Conservation (phyloP, 2,888 invertebrate genomes). For the Pandemis cinnamomeana region DNA sequence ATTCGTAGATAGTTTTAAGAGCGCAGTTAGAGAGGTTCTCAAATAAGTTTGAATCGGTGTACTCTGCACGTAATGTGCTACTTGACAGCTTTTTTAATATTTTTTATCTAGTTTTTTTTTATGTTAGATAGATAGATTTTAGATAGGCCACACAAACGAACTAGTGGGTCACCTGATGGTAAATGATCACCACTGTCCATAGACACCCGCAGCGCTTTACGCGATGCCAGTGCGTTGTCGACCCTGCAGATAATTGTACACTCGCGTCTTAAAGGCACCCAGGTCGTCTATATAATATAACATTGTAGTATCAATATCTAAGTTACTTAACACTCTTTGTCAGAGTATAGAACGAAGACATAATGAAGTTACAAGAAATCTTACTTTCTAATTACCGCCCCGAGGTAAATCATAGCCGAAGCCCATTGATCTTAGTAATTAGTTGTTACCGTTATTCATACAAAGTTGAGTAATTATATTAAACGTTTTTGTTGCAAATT, state of each 20-base stretch:
- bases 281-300: no score
- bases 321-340: conserved; percentile 37
- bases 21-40: neutral
- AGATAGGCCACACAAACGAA: no score
- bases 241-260: no score
- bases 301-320: conserved; percentile 19
- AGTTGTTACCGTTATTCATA: conserved; percentile 42
- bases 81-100: neutral
- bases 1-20: conserved; percentile 11
- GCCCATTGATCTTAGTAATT: conserved; percentile 43
- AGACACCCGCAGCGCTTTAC: no score
- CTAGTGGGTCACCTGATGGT: no score
- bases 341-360: conserved; percentile 32
- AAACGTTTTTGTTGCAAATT: conserved; percentile 50
- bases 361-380: conserved; percentile 37
- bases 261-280: no score
- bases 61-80: neutral
- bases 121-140: no score
- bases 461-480: conserved; percentile 50
- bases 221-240: no score
- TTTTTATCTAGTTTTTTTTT: neutral
- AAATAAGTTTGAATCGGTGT: neutral
- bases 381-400: conserved; percentile 47
- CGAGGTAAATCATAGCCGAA: conserved; percentile 43
- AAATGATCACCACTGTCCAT: no score